phyloP scores from a whole-genome alignment of 2,113 vertebrate genomes.

The Australoheros scitulus region DNA sequence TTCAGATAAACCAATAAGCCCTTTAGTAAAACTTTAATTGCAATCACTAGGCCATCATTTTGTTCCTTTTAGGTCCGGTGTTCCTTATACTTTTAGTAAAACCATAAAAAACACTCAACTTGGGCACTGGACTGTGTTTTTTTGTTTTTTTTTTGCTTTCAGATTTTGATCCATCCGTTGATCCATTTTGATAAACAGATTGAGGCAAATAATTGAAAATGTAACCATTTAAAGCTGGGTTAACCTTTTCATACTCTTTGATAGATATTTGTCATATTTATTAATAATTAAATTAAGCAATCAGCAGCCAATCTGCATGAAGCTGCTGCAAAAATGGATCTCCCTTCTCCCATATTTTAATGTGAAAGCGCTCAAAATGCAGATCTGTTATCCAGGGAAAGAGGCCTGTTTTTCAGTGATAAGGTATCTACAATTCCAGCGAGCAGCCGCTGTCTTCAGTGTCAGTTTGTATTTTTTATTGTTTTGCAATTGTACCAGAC shows the following conservation, averaged over 20 bases:
- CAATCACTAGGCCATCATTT: not conserved
- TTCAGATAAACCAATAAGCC: not conserved
- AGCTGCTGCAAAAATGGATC: conserved; percentile 10
- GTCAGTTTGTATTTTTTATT: conserved; percentile 24
- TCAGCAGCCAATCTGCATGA: conserved; percentile 10
- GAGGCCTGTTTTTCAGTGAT: conserved; percentile 36
- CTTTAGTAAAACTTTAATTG: not conserved
- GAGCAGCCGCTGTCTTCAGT: not conserved
- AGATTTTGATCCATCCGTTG: not conserved
- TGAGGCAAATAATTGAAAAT: not conserved
- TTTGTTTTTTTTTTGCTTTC: not conserved
- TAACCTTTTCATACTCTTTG: not conserved
- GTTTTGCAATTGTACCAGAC: conserved; percentile 1
- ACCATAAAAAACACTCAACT: not conserved
- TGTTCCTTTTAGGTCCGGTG: not conserved
- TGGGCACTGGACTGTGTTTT: not conserved
- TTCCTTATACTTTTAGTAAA: not conserved
- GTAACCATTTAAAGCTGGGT: not conserved
- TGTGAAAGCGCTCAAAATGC: conserved; percentile 28
- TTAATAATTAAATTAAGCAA: not conserved
- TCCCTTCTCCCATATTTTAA: not conserved
- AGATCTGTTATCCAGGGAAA: conserved; percentile 39
- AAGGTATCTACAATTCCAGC: conserved; percentile 22
- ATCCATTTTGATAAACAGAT: not conserved
- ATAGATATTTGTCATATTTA: not conserved